Base-by-base conservation (phyloP, 2,888 invertebrate species). In the Hydrotaea diabolus region DNA sequence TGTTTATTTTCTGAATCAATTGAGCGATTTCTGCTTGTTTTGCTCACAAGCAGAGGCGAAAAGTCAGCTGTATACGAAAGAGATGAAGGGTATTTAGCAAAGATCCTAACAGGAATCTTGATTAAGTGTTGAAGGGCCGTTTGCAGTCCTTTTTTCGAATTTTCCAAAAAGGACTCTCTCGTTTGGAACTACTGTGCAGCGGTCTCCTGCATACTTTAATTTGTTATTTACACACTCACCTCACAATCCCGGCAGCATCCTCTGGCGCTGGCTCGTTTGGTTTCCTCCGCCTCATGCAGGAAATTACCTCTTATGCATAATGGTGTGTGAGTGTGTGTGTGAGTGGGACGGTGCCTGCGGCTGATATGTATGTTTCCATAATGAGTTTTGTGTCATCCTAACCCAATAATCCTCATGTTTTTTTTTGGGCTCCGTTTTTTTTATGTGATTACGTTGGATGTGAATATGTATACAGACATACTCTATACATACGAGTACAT, bases 341-440 rank as follows among this genome's bases (percentile, higher is more conserved):
- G n/a, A 5, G 36, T 39, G 55, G 55, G 17, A 77, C 74, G 53
- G 73, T 11, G 77, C 80, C 83, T 80, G 17, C 17, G 80, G 83
- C 77, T 66, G 80, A 77, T 80, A 77, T 69, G 39, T 66, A 31
- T 80, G 83, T 80, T 69, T 74, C 26, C 69, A 53, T 74, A 80
- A 77, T 77, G 73, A 80, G 66, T 73, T 80, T 69, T 59, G 36
- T 83, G 72, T 75, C 73, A 64, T 73, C 26, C 31, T 64, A 64
- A 49, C 49, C 43, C 39, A 19, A 62, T 36, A 15, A 19, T 31
- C 46, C 62, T 26, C 26, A 36, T 55, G 53, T 77, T 31, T 55
- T 55, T 31, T 2, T 31, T 55, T 59, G 15, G 13, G 64, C 43
- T 31, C 31, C 23, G 46, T 26, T 53, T 76, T 19, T 39, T 66